phyloP scores from a whole-genome alignment of 2,113 vertebrate species.

The Bettongia penicillata region DNA sequence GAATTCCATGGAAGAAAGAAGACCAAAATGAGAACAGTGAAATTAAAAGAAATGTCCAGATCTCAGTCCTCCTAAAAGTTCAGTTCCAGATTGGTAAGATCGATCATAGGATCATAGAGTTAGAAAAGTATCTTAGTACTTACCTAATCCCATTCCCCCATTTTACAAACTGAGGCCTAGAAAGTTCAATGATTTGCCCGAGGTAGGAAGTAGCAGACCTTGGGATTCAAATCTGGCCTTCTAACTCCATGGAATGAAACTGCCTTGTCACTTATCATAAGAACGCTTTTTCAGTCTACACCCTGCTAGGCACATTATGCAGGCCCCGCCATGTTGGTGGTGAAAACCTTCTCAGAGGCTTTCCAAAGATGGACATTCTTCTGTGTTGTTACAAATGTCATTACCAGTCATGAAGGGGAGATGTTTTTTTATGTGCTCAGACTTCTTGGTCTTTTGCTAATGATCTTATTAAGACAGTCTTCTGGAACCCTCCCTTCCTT shows the following conservation, averaged over 20 bases:
- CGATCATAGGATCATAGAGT: not conserved
- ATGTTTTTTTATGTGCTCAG: not conserved
- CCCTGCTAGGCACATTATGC: not conserved
- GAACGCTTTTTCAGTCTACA: not conserved
- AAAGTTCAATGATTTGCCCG: not conserved
- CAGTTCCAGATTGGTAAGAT: not conserved
- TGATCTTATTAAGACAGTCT: conserved; percentile 22
- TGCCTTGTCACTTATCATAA: not conserved
- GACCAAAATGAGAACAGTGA: not conserved
- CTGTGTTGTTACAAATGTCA: not conserved
- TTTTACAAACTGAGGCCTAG: not conserved
- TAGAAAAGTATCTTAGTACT: not conserved
- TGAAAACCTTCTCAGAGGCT: not conserved
- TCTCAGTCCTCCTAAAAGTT: not conserved
- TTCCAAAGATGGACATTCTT: not conserved
- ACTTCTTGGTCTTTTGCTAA: not conserved
- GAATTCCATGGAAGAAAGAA: conserved; percentile 2
- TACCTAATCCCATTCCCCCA: not conserved
- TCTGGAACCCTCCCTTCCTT: not conserved
- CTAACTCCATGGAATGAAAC: not conserved
- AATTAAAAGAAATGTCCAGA: not conserved
- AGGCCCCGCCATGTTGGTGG: not conserved
- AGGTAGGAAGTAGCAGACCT: not conserved
- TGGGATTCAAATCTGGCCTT: not conserved
- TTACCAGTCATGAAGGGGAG: not conserved